Evolutionary conservation across 2,113 vertebrate species (phyloP), one percentile per base, ranked within the genome.

Genomic region (Coryphaenoides rupestris): DNA sequence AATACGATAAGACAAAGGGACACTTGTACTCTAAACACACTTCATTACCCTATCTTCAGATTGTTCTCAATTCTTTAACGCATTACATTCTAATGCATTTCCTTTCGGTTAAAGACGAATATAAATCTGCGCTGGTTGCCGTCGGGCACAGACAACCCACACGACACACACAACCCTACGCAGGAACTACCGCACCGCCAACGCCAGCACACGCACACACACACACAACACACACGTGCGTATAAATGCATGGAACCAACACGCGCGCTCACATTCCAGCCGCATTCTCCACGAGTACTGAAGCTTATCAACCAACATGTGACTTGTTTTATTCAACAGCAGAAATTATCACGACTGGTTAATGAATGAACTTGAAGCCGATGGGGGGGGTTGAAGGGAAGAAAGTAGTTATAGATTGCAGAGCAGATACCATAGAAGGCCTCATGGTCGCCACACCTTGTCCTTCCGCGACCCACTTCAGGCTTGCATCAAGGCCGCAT

Each of bases 401-500:
- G 24, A 26, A 26, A 12, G 19, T 40, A 12, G 9, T 40, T 12
- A 40, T 40, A 10, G 28, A 13, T 23, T 47, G 3, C 21, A 60
- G 15, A 15, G 28, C 58, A 3, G 21, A 1, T 22, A 19, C 63
- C 21, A 40, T 40, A 40, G 16, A 49, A 56, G 46, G 58, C 50
- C 19, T 68, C 64, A 46, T 33, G 56, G 9, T 45, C 17, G 15
- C 57, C 23, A 55, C 55, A 62, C 40, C 58, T 58, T 63, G 22
- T 40, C 57, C 19, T 28, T 26, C 16, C 14, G 46, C 17, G 4
- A 19, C 24, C 13, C 55, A n/a, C 21, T 23, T 26, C 17, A 3
- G 45, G 24, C 62, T 26, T 72, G 66, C 58, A 14, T 58, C 45
- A 61, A 79, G 68, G 69, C 66, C 57, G 47, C 62, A 7, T 78